Percentiles rank a stretch among this genome's conserved stretches.
Evolutionary conservation across 2,797 vertebrate species (phyloP).

Genomic region (Brachyalestes nurse): DNA sequence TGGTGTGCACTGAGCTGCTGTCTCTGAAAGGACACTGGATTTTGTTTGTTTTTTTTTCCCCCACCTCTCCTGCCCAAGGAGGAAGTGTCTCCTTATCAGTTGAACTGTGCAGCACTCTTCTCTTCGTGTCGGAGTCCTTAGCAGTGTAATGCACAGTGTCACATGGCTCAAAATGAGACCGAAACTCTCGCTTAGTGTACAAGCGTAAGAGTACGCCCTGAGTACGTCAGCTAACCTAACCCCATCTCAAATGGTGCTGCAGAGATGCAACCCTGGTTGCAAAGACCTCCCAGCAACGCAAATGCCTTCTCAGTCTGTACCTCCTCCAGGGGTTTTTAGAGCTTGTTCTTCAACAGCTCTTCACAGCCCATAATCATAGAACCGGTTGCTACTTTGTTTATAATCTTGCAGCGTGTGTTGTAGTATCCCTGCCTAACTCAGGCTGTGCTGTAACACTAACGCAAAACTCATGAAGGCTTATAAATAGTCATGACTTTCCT

Average conservation of each 20-base stretch:
- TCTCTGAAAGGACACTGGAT: background rate
- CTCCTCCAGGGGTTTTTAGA: background rate
- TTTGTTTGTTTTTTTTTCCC: background rate
- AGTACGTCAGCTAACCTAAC: background rate
- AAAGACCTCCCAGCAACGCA: background rate
- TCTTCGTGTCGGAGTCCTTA: background rate
- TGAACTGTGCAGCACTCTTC: background rate
- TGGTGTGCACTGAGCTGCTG: background rate
- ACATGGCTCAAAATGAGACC: background rate
- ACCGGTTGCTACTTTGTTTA: background rate
- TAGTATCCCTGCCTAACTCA: background rate
- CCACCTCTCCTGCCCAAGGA: constrained; percentile 3
- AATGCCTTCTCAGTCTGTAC: background rate
- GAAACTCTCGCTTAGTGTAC: too few relatives aligned
- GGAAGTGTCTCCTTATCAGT: constrained; percentile 22
- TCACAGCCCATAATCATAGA: background rate
- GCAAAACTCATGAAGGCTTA: background rate
- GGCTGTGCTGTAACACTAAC: background rate
- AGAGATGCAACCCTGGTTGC: too few relatives aligned
- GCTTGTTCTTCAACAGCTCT: background rate
- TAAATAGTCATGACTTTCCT: background rate
- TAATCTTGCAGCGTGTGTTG: too few relatives aligned
- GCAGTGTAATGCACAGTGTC: background rate
- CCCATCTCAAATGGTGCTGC: background rate
- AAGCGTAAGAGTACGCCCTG: background rate